Conservation (phyloP, 1,140 invertebrate species). For the Diploscapter pachys region DNA sequence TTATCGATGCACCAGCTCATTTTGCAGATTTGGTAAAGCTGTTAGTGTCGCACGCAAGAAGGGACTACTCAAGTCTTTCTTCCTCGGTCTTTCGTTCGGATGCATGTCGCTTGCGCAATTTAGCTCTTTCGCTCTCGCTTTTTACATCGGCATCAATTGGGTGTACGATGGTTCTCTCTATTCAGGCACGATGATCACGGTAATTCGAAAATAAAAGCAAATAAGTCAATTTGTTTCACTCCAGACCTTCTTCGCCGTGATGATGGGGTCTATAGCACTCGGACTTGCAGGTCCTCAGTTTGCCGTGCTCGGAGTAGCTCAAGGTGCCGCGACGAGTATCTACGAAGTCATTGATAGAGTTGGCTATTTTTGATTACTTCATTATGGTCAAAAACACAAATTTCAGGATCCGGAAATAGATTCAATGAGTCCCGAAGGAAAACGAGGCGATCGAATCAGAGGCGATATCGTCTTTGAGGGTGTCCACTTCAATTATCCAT, state of each 20-base stretch:
- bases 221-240: slow-evolving; percentile 18
- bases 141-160: slow-evolving; percentile 45
- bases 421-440: slow-evolving; percentile 49
- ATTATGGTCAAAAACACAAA: background rate
- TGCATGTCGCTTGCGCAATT: slow-evolving; percentile 28
- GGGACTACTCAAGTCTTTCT: slow-evolving; percentile 25
- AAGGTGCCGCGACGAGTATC: slow-evolving; percentile 47
- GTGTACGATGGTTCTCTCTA: slow-evolving; percentile 18
- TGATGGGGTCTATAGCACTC: slow-evolving; percentile 50
- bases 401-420: slow-evolving; percentile 60
- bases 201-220: background rate
- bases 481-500: slow-evolving; percentile 62
- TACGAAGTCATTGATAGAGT: slow-evolving; percentile 50
- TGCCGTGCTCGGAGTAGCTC: slow-evolving; percentile 49
- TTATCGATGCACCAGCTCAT: background rate
- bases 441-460: slow-evolving; percentile 41
- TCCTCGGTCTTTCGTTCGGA: slow-evolving; percentile 29
- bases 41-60: slow-evolving; percentile 19
- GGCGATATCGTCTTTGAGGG: slow-evolving; percentile 60
- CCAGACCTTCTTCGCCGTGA: slow-evolving; percentile 48
- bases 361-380: background rate
- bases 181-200: slow-evolving; percentile 20
- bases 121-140: slow-evolving; percentile 39
- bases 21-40: slow-evolving; percentile 20
- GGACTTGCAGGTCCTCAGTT: slow-evolving; percentile 46